Base-by-base conservation (phyloP, 1,140 invertebrate species). In the Ectropis grisescens region DNA sequence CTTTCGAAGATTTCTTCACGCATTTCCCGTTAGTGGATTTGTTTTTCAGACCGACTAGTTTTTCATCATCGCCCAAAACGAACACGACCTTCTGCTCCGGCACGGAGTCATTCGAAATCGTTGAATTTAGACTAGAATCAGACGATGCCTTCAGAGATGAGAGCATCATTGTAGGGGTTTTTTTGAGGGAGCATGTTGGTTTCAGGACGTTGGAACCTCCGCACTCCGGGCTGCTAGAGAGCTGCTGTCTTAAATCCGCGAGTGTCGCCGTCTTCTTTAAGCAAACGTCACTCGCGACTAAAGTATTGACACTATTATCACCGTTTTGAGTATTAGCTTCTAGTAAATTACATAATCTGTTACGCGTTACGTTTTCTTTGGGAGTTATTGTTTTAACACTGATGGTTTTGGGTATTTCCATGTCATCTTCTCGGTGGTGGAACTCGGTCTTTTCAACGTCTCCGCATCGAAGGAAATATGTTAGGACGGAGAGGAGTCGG, bases 381-480 rank as follows among this genome's bases (percentile, higher is more conserved):
- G 35, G 31, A 0, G 19, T 7, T n/a, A 2, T 4, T 10, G 4
- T 13, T 25, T 49, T 51, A 0, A 72, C 48, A 40, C 39, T 47
- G 10, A 60, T 46, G 11, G 72, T 47, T 57, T 61, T 71, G 6
- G 28, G 56, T 32, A 74, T 52, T 27, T 58, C 47, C 13, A 59
- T 24, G 8, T 29, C 48, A 44, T 52, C 58, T 14, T 60, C 54
- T 54, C 74, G 33, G 46, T 58, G 71, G 6, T 50, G 43, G 33
- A 64, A 78, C 3, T 69, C 57, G 19, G 44, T 67, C 29, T 71
- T 83, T 37, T 84, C 82, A 15, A 93, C 85, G 43, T 91, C 88
- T 53, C 87, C 87, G 69, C 90, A 93, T 12, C 92, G 84, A 30
- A 96, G 89, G 56, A 97, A 95, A 58, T 96, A 96, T 0, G 92